phyloP scores from a whole-genome alignment of 2,113 vertebrate genomes.

The Grallaria varia region DNA sequence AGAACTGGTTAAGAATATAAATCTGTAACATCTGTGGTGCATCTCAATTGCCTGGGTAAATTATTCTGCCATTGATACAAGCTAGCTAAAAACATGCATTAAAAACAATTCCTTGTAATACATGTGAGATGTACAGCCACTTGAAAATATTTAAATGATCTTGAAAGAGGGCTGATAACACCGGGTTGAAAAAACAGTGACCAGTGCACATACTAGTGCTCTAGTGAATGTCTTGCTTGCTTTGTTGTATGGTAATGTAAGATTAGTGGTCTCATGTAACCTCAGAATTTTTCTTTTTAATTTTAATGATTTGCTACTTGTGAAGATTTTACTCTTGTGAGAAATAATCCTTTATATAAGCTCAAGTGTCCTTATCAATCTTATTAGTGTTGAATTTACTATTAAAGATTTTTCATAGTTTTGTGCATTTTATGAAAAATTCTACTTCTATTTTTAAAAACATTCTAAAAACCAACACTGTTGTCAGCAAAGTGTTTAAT shows the following conservation, averaged over 20 bases:
- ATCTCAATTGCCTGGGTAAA: conserved; percentile 21
- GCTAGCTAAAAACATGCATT: background rate
- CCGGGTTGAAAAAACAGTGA: background rate
- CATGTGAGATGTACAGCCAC: background rate
- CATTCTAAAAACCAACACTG: background rate
- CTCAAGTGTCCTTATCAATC: background rate
- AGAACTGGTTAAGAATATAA: conserved; percentile 25
- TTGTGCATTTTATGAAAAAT: background rate
- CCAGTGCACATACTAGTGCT: background rate
- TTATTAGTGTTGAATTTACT: background rate
- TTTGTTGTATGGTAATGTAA: background rate
- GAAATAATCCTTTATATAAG: background rate
- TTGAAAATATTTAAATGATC: background rate
- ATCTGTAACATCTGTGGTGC: background rate
- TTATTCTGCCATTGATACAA: background rate
- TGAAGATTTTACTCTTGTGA: background rate
- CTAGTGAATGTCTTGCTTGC: background rate
- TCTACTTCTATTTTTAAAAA: background rate
- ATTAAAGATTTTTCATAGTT: background rate
- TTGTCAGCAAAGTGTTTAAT: background rate
- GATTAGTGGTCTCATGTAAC: background rate
- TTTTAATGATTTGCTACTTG: background rate
- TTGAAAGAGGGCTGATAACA: background rate
- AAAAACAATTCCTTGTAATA: background rate
- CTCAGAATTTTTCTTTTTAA: background rate